Conservation (phyloP, 23 tunicate species). For the Diplosoma virens region DNA sequence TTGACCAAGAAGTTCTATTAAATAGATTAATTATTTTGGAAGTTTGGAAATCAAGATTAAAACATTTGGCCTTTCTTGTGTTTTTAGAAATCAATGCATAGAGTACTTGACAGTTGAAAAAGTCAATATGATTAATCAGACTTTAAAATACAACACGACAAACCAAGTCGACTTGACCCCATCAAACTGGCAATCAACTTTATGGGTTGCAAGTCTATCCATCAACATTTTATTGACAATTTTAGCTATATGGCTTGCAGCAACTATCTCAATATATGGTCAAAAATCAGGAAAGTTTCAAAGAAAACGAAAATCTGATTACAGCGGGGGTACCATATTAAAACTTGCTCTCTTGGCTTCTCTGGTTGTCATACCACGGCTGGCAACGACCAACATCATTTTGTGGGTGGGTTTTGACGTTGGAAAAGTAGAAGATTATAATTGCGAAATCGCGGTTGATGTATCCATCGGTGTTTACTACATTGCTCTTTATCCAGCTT, state of each 20-base stretch:
- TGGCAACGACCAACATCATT: conserved; percentile 1
- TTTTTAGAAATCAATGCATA: no score
- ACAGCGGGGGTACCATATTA: conserved; percentile 1
- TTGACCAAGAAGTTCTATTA: no score
- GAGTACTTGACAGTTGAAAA: no score
- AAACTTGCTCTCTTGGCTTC: neutral
- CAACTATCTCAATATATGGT: neutral
- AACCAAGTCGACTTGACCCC: neutral
- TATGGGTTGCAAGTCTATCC: neutral
- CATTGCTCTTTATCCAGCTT: conserved; percentile 14
- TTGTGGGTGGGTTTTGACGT: conserved; percentile 7
- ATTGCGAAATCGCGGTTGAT: conserved; percentile 38
- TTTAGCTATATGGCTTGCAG: neutral
- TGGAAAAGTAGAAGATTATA: conserved; percentile 5
- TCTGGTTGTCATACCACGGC: conserved; percentile 3
- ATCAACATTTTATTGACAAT: neutral
- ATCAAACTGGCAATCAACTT: neutral
- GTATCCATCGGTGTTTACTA: conserved; percentile 13
- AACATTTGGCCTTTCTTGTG: no score
- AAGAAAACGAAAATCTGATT: conserved; percentile 10
- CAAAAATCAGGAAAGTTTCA: conserved; percentile 3
- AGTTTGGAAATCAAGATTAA: no score
- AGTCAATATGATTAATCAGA: no score
- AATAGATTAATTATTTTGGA: no score
- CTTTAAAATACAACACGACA: no score